Conservation (phyloP, 53 echinoderm and acorn worm species). For the Paracentrotus lividus region DNA sequence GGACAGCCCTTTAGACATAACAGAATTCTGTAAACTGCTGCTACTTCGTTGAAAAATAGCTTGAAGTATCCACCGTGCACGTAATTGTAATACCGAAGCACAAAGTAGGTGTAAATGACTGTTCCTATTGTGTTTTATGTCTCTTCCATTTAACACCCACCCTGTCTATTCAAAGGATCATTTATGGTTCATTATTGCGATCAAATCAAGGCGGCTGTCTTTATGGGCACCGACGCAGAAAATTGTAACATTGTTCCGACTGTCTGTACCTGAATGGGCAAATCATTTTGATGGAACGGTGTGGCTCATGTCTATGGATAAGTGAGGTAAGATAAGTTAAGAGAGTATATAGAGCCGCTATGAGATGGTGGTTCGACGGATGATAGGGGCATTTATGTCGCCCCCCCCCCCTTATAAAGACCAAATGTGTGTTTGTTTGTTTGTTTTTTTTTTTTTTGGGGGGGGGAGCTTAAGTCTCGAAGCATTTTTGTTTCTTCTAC, state of each 20-base stretch:
- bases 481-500: too few species aligned
- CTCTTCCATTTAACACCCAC: constrained; percentile 48
- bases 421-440: too few species aligned
- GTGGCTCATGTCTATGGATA: background rate
- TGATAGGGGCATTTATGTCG: too few species aligned
- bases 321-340: too few species aligned
- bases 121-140: constrained; percentile 46
- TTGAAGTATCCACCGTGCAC: background rate
- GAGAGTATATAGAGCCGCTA: too few species aligned
- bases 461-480: too few species aligned
- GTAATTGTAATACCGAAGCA: constrained; percentile 36
- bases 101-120: constrained; percentile 12
- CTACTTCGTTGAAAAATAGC: background rate
- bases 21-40: background rate
- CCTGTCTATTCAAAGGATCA: background rate
- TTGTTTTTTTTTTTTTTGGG: too few species aligned
- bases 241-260: constrained; percentile 61
- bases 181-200: constrained; percentile 53
- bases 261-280: constrained; percentile 33
- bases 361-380: too few species aligned
- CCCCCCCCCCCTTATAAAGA: too few species aligned
- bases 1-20: background rate
- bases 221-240: constrained; percentile 24
- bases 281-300: constrained; percentile 19
- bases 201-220: constrained; percentile 46